Evolutionary conservation across 1,140 invertebrate species (phyloP).

Genomic region (Danaus plexippus): DNA sequence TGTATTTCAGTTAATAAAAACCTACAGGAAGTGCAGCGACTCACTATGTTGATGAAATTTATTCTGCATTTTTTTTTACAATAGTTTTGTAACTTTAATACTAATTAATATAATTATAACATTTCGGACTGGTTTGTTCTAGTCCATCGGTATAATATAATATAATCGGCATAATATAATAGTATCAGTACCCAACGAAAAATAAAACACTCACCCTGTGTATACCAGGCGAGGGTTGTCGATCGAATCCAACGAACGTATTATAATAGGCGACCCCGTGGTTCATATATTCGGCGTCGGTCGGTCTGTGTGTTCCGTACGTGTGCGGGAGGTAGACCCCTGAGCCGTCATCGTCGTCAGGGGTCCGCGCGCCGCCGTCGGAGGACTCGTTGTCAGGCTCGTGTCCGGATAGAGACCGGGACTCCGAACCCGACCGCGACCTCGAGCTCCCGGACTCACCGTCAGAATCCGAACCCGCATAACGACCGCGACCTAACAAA

Average conservation of each 20-base stretch:
- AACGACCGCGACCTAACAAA: constrained; percentile 41
- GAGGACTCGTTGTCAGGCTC: constrained; percentile 81
- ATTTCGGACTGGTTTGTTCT: too few relatives aligned
- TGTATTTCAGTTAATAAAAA: too few relatives aligned
- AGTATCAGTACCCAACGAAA: too few relatives aligned
- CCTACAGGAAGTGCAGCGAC: too few relatives aligned
- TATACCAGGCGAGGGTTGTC: constrained; percentile 55
- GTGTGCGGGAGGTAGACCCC: constrained; percentile 74
- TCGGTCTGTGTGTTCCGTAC: constrained; percentile 40
- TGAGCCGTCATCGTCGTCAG: constrained; percentile 70
- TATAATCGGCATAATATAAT: too few relatives aligned
- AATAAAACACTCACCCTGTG: constrained; percentile 50
- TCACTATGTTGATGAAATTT: too few relatives aligned
- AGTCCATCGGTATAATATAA: too few relatives aligned
- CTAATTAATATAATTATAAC: too few relatives aligned
- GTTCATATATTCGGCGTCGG: constrained; percentile 65
- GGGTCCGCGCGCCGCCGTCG: constrained; percentile 76
- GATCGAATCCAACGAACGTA: constrained; percentile 72
- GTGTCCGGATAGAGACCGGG: constrained; percentile 74
- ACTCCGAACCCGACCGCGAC: constrained; percentile 53
- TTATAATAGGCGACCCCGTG: constrained; percentile 74
- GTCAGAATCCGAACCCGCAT: constrained; percentile 65
- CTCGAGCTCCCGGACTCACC: constrained; percentile 63
- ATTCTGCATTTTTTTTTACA: too few relatives aligned
- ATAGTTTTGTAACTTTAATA: too few relatives aligned